Conservation (phyloP, 2,113 vertebrate species). For the Mohoua ochrocephala region DNA sequence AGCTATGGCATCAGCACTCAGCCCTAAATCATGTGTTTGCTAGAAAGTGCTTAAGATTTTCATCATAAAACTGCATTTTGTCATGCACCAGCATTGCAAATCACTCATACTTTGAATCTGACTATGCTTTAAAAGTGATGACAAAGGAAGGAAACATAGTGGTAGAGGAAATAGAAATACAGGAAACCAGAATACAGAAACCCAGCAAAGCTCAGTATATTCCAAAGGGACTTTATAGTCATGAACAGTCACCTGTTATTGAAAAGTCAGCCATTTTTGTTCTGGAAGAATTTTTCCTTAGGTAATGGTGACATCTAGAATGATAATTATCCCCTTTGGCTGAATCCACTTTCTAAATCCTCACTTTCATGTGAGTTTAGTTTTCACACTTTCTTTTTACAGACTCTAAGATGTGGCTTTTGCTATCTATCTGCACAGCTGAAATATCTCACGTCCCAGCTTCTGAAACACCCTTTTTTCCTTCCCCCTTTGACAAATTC, state of each 20-base stretch:
- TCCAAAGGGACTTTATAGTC: background rate
- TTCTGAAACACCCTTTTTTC: background rate
- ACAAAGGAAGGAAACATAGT: background rate
- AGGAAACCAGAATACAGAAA: background rate
- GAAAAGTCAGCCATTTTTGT: background rate
- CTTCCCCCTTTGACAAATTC: slow-evolving; percentile 25
- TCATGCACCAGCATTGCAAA: background rate
- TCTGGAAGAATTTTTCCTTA: background rate
- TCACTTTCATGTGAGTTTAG: background rate
- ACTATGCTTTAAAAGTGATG: background rate
- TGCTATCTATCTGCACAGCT: background rate
- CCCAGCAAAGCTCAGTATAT: background rate
- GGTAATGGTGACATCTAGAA: background rate
- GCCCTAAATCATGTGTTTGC: background rate
- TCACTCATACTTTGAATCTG: background rate
- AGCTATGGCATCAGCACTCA: background rate
- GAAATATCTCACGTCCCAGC: background rate
- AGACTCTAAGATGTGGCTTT: background rate
- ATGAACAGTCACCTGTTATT: background rate
- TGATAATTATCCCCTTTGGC: background rate
- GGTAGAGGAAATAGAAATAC: background rate
- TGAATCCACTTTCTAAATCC: background rate
- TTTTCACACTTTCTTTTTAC: background rate
- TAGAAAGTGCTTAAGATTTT: background rate
- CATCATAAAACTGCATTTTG: background rate